Percentiles rank a stretch among this genome's conserved stretches.
Evolutionary conservation across 2,888 invertebrate species (phyloP).

Genomic region (Conistra vaccinii): DNA sequence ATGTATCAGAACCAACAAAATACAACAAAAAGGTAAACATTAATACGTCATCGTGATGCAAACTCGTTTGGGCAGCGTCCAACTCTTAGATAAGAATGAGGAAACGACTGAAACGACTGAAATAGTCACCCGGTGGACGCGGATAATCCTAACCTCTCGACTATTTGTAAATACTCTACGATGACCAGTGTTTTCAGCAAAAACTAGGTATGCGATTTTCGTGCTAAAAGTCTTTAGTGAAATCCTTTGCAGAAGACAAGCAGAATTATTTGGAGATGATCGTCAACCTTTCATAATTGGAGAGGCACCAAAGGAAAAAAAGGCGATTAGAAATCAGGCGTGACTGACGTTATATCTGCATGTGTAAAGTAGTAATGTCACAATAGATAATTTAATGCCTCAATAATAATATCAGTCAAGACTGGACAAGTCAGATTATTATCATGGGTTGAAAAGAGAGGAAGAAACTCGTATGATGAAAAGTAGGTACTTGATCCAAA

Average conservation of each 20-base stretch:
- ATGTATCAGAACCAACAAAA: conserved; percentile 19
- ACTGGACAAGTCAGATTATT: background rate
- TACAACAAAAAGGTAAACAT: conserved; percentile 56
- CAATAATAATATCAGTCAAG: too few relatives aligned
- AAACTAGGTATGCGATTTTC: background rate
- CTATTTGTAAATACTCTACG: conserved; percentile 56
- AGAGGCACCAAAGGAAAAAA: background rate
- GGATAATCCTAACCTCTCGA: conserved; percentile 32
- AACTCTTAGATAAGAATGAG: conserved; percentile 75
- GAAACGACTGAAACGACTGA: conserved; percentile 76
- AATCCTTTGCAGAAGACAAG: background rate
- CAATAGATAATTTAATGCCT: background rate
- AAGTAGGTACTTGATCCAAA: background rate
- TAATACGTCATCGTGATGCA: conserved; percentile 59
- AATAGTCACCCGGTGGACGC: conserved; percentile 55
- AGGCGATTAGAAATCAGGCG: too few relatives aligned
- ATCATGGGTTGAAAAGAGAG: background rate
- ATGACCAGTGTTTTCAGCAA: conserved; percentile 9
- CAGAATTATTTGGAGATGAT: background rate
- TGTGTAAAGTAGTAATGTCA: background rate
- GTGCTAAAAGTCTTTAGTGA: background rate
- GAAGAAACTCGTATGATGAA: background rate
- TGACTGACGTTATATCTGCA: background rate
- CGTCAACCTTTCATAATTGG: background rate
- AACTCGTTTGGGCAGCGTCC: conserved; percentile 71